phyloP scores from a whole-genome alignment of 2,888 invertebrate genomes.

The Zootermopsis nevadensis region DNA sequence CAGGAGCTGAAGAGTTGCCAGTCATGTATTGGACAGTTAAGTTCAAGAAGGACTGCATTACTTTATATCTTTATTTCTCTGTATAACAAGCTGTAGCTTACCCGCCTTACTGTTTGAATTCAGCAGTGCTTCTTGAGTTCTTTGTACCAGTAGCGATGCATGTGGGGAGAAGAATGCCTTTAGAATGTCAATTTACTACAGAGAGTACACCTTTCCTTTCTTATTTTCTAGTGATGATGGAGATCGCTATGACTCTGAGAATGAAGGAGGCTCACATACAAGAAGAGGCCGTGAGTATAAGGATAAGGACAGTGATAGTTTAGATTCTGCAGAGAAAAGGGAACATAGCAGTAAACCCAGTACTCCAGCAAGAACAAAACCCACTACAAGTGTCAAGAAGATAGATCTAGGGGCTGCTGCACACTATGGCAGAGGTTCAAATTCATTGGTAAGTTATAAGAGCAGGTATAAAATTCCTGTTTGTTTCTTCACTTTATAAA shows the following conservation, averaged over 20 bases:
- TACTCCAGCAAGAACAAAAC: constrained; percentile 62
- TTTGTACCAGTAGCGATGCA: constrained; percentile 64
- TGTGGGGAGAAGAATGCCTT: constrained; percentile 66
- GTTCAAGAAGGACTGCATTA: no score
- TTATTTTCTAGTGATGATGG: constrained; percentile 67
- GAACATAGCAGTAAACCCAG: constrained; percentile 56
- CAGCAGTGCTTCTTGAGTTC: not conserved
- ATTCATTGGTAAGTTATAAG: constrained; percentile 46
- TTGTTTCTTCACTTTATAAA: no score
- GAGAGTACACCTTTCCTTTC: not conserved
- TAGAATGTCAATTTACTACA: not conserved
- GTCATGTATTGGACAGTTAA: no score
- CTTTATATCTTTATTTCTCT: no score
- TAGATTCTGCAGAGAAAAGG: constrained; percentile 59
- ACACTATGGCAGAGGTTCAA: constrained; percentile 70
- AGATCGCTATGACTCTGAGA: constrained; percentile 76
- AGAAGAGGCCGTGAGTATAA: constrained; percentile 67
- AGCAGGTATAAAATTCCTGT: no score
- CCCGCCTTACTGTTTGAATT: not conserved
- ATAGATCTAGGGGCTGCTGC: constrained; percentile 77
- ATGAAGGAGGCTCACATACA: constrained; percentile 62
- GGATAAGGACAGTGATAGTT: constrained; percentile 60
- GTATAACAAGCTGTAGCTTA: no score
- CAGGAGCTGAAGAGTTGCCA: no score
- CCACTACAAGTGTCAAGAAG: constrained; percentile 63